A percentile compares a stretch with the other conserved stretches of the same genome.
Evolutionary conservation across 2,797 vertebrate species (phyloP).

Genomic region (Darevskia nairensis): DNA sequence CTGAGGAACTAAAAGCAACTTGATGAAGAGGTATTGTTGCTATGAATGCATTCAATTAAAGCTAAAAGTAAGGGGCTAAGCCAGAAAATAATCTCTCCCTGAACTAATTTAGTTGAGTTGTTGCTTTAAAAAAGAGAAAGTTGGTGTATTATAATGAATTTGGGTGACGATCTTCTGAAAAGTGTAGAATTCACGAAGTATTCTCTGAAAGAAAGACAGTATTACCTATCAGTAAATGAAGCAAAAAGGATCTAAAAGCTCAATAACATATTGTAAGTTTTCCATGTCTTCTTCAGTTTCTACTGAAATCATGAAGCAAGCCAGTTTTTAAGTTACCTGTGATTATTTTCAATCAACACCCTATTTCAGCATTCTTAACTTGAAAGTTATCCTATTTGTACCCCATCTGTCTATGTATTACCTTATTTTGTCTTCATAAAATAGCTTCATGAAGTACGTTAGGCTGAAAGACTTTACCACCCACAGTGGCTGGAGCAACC

Average conservation of each 20-base stretch:
- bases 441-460: neutral
- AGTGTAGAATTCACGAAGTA: conserved; percentile 64
- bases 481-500: no score
- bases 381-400: neutral
- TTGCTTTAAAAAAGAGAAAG: conserved; percentile 60
- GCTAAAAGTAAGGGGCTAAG: conserved; percentile 68
- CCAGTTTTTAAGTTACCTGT: neutral
- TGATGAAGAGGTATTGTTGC: conserved; percentile 72
- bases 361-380: neutral
- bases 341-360: neutral
- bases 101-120: conserved; percentile 52
- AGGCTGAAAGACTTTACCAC: neutral
- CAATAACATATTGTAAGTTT: neutral
- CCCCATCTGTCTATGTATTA: neutral
- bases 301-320: neutral
- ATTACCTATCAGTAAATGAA: conserved; percentile 46
- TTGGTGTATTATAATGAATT: conserved; percentile 64
- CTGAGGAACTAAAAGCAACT: conserved; percentile 70
- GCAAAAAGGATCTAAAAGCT: conserved; percentile 13
- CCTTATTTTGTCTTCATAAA: neutral
- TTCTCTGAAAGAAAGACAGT: conserved; percentile 61
- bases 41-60: conserved; percentile 75
- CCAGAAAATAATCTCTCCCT: conserved; percentile 66
- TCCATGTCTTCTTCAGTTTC: neutral
- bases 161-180: conserved; percentile 70